Percentiles rank a stretch among this genome's conserved stretches.
Evolutionary conservation across 1,140 invertebrate species (phyloP).

Genomic region (Drosophila carrolli): DNA sequence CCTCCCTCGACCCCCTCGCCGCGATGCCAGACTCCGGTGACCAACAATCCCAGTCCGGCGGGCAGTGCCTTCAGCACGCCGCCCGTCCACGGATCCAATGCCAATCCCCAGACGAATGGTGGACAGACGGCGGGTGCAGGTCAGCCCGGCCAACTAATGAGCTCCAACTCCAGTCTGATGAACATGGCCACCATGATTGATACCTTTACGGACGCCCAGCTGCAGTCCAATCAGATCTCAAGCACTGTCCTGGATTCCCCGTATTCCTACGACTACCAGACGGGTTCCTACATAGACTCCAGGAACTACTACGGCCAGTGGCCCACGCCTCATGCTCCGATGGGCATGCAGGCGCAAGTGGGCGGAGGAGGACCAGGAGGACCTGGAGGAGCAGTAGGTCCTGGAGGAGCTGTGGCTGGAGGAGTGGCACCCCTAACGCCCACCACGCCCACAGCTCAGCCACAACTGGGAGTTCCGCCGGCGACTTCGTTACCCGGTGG

Average conservation of each 20-base stretch:
- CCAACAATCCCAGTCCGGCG: slow-evolving; percentile 82
- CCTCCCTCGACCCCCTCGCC: slow-evolving; percentile 81
- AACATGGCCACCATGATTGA: slow-evolving; percentile 91
- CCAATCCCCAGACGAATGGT: slow-evolving; percentile 44
- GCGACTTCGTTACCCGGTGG: slow-evolving; percentile 13
- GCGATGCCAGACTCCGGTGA: slow-evolving; percentile 85
- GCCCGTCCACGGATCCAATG: slow-evolving; percentile 68
- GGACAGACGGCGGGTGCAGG: slow-evolving; percentile 1
- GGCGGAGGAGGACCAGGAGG: slow-evolving; percentile 13
- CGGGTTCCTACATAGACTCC: slow-evolving; percentile 84
- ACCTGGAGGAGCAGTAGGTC: not conserved
- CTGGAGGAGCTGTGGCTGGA: slow-evolving; percentile 5
- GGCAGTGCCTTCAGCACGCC: slow-evolving; percentile 82
- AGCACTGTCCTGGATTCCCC: slow-evolving; percentile 92
- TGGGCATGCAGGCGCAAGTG: slow-evolving; percentile 58
- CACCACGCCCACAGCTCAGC: slow-evolving; percentile 59
- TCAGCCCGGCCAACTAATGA: slow-evolving; percentile 81
- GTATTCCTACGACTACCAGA: slow-evolving; percentile 88
- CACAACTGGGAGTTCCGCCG: slow-evolving; percentile 13
- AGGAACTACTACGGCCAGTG: slow-evolving; percentile 84
- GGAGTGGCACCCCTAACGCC: slow-evolving; percentile 51
- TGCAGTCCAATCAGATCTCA: slow-evolving; percentile 92
- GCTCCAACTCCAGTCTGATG: slow-evolving; percentile 86
- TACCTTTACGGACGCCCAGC: slow-evolving; percentile 89
- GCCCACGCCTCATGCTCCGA: slow-evolving; percentile 68